A percentile compares a stretch with the other conserved stretches of the same genome.
These are phyloP conservation scores for Coryphaenoides rupestris DNA, from an alignment of 2,113 vertebrate species.

Conservation along the genomic window DNA sequence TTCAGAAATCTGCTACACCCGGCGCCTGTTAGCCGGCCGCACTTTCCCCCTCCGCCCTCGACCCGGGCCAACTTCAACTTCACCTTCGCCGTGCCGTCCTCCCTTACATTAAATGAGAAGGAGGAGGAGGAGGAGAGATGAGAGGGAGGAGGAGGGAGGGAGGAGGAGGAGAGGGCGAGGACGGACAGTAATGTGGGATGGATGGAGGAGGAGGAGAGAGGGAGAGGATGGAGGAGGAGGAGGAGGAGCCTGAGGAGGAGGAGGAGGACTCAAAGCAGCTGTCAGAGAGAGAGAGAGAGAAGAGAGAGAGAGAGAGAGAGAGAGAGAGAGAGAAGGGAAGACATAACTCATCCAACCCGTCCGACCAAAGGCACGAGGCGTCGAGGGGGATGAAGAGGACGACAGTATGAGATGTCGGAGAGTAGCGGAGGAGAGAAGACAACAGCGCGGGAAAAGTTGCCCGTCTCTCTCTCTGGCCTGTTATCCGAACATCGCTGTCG, in stretches of 20 bases:
- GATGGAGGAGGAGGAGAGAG: slow-evolving; percentile 16
- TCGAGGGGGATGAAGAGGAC: neutral
- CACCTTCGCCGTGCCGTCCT: no score
- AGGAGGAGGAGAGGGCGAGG: neutral
- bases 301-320: neutral
- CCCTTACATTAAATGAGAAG: slow-evolving; percentile 57
- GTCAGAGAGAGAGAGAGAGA: neutral
- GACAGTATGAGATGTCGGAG: no score
- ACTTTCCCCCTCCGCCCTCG: slow-evolving; percentile 25
- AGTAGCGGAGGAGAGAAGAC: no score
- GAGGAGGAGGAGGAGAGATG: slow-evolving; percentile 12
- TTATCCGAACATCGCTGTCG: no score
- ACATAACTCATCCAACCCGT: no score
- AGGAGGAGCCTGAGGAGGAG: neutral
- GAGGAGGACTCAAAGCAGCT: no score
- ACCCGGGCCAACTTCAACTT: no score
- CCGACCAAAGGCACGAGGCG: neutral
- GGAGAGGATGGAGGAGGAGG: slow-evolving; percentile 10
- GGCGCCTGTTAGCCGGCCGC: slow-evolving; percentile 14
- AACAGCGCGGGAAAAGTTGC: no score
- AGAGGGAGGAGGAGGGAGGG: neutral
- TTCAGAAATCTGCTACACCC: neutral
- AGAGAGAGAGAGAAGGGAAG: neutral
- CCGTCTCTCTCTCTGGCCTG: no score
- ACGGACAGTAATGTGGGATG: neutral